These are phyloP conservation scores for Ischnus inquisitorius DNA, from an alignment of 2,888 invertebrate genomes.

Conservation along the genomic window DNA sequence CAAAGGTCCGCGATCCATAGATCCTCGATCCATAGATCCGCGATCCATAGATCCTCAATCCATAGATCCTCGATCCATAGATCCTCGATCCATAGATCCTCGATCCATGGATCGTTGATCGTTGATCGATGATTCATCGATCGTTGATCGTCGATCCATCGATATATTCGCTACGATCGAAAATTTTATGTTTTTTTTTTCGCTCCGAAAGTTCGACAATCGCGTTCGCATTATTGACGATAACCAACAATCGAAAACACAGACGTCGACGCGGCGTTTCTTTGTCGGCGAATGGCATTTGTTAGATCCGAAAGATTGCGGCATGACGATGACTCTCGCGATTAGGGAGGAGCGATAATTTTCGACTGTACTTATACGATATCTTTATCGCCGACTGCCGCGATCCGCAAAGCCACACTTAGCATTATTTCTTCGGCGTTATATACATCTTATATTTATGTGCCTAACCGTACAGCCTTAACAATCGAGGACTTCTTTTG, in stretches of 20 bases:
- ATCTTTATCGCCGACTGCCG: slow-evolving; percentile 31
- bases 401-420: slow-evolving; percentile 18
- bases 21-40: neutral
- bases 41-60: neutral
- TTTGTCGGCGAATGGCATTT: slow-evolving; percentile 8
- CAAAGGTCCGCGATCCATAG: neutral
- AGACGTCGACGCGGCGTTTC: neutral
- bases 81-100: neutral
- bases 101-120: too few relatives aligned
- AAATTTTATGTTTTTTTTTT: too few relatives aligned
- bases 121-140: too few relatives aligned
- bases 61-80: neutral
- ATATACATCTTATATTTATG: neutral
- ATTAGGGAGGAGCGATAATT: slow-evolving; percentile 51
- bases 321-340: slow-evolving; percentile 35
- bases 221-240: slow-evolving; percentile 25
- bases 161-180: neutral
- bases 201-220: neutral
- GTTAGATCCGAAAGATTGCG: slow-evolving; percentile 42
- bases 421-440: neutral
- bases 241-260: slow-evolving; percentile 20
- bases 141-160: neutral
- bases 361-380: slow-evolving; percentile 29
- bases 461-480: neutral
- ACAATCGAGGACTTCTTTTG: neutral